Evolutionary conservation across 2,113 vertebrate genomes (phyloP).

Genomic region (Neotoma lepida): DNA sequence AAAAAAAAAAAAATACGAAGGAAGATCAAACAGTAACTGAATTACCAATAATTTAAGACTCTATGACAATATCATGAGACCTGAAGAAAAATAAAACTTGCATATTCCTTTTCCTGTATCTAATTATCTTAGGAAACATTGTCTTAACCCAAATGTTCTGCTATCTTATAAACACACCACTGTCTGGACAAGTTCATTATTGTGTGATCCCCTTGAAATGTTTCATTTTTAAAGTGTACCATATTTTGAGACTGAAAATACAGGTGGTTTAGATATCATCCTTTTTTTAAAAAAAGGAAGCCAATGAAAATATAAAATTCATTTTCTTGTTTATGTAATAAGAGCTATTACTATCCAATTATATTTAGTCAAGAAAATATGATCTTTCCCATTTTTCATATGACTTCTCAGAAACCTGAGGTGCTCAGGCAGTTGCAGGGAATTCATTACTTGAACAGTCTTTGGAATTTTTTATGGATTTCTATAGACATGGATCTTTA

Average conservation of each 20-base stretch:
- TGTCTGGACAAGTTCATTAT: neutral
- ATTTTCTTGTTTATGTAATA: neutral
- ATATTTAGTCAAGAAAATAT: neutral
- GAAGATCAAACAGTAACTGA: neutral
- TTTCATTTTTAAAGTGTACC: slow-evolving; percentile 10
- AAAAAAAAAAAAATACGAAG: neutral
- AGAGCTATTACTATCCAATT: neutral
- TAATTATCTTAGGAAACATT: neutral
- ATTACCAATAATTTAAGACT: neutral
- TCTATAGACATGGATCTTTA: neutral
- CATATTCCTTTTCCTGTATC: neutral
- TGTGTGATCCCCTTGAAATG: neutral
- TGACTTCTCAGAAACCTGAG: neutral
- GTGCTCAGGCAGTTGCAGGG: neutral
- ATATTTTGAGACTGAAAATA: neutral
- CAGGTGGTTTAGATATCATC: neutral
- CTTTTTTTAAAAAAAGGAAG: neutral
- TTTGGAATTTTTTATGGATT: neutral
- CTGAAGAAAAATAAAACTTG: neutral
- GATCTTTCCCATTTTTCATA: neutral
- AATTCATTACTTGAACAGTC: neutral
- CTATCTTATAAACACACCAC: neutral
- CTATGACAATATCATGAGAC: neutral
- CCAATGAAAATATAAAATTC: neutral
- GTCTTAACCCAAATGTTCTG: neutral